Conservation (phyloP, 2,888 invertebrate species). For the Ypsolopha scabrella region DNA sequence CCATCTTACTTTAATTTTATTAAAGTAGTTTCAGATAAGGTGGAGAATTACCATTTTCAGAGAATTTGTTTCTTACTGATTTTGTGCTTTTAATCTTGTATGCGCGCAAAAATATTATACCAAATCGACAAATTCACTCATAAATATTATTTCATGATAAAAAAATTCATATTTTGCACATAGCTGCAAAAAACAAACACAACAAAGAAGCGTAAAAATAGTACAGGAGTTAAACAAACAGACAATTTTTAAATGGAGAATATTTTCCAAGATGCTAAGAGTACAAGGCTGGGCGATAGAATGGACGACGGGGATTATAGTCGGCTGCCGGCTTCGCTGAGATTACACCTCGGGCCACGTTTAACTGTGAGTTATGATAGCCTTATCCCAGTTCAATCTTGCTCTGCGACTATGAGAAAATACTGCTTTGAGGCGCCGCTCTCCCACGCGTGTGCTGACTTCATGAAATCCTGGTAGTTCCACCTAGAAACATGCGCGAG, state of each 20-base stretch:
- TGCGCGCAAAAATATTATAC: too few relatives aligned
- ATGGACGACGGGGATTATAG: slow-evolving; percentile 53
- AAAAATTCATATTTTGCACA: too few relatives aligned
- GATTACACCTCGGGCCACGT: slow-evolving; percentile 54
- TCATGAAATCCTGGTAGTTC: background rate
- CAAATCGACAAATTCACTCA: too few relatives aligned
- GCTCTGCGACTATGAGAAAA: slow-evolving; percentile 59
- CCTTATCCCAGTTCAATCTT: slow-evolving; percentile 59
- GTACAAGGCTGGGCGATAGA: slow-evolving; percentile 38
- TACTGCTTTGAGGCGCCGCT: slow-evolving; percentile 28
- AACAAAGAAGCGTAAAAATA: too few relatives aligned
- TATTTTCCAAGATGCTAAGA: slow-evolving; percentile 9
- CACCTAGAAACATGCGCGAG: background rate
- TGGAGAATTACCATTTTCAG: too few relatives aligned
- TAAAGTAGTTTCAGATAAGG: too few relatives aligned
- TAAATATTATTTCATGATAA: too few relatives aligned
- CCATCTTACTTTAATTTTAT: too few relatives aligned
- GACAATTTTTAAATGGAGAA: background rate
- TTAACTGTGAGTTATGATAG: slow-evolving; percentile 64
- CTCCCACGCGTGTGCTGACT: background rate
- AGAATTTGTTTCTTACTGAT: too few relatives aligned
- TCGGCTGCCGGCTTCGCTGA: slow-evolving; percentile 35
- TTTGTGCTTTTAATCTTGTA: too few relatives aligned
- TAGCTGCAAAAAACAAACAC: too few relatives aligned
- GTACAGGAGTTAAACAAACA: too few relatives aligned